phyloP scores from a whole-genome alignment of 2,888 invertebrate genomes.

The Notodonta ziczac region DNA sequence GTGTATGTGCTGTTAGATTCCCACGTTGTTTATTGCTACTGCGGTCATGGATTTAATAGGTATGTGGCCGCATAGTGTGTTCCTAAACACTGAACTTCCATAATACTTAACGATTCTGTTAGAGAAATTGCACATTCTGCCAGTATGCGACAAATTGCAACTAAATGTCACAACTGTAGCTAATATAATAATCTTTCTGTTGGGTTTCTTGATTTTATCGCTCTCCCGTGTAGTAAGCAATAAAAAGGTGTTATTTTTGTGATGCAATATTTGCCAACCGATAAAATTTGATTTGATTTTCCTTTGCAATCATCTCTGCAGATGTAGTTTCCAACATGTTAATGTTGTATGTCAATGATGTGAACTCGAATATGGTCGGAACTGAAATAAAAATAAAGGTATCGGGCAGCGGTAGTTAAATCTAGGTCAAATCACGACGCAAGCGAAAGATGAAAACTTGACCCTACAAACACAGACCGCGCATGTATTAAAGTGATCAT shows the following conservation, averaged over 20 bases:
- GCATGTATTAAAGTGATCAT: neutral
- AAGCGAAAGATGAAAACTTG: conserved; percentile 26
- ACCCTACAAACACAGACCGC: neutral
- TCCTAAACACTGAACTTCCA: neutral
- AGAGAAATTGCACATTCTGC: too few relatives aligned
- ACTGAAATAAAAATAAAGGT: conserved; percentile 18
- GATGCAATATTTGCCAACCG: neutral
- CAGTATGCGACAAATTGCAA: too few relatives aligned
- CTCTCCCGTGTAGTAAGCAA: too few relatives aligned
- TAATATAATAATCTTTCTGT: too few relatives aligned
- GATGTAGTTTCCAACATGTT: too few relatives aligned
- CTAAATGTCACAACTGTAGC: too few relatives aligned
- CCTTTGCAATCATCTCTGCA: too few relatives aligned
- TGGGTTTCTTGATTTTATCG: too few relatives aligned
- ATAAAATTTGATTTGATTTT: too few relatives aligned
- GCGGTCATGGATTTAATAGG: neutral
- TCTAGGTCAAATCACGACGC: conserved; percentile 33
- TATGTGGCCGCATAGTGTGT: neutral
- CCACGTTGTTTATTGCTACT: neutral
- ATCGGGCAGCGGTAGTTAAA: conserved; percentile 21
- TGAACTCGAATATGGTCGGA: conserved; percentile 6
- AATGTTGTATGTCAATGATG: neutral
- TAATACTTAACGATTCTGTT: too few relatives aligned
- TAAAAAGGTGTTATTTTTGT: conserved; percentile 4
- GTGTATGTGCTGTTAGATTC: neutral